Evolutionary conservation across 2,113 vertebrate genomes (phyloP).

Genomic region (Megalops atlanticus): DNA sequence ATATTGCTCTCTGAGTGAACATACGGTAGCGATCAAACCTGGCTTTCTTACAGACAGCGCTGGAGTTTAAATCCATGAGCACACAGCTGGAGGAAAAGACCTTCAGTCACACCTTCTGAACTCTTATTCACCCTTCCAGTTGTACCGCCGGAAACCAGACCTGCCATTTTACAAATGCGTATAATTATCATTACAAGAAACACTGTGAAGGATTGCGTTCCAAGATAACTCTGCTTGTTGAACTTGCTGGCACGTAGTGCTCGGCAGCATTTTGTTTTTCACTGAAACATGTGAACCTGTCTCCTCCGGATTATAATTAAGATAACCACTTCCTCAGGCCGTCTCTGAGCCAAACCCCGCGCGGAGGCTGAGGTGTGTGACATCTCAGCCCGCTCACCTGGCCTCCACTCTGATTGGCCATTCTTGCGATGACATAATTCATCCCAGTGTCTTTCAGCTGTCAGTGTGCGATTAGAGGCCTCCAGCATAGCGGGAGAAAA

Average conservation of each 20-base stretch:
- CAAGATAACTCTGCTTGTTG: neutral
- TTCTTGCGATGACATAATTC: neutral
- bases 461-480: neutral
- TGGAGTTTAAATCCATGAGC: too few species aligned
- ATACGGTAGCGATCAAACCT: too few species aligned
- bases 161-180: neutral
- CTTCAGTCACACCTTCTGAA: neutral
- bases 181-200: neutral
- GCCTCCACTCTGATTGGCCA: neutral
- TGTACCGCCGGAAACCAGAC: neutral
- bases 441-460: neutral
- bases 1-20: too few species aligned
- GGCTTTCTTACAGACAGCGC: too few species aligned
- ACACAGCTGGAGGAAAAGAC: neutral
- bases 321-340: neutral
- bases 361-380: neutral
- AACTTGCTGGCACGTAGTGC: neutral
- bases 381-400: neutral
- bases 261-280: neutral
- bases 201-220: neutral
- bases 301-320: conserved; percentile 2
- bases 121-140: neutral
- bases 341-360: neutral
- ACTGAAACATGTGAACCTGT: neutral
- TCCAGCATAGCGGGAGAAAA: neutral